These are phyloP conservation scores for Synchiropus splendidus DNA, from an alignment of 2,113 vertebrate species.

Conservation along the genomic window DNA sequence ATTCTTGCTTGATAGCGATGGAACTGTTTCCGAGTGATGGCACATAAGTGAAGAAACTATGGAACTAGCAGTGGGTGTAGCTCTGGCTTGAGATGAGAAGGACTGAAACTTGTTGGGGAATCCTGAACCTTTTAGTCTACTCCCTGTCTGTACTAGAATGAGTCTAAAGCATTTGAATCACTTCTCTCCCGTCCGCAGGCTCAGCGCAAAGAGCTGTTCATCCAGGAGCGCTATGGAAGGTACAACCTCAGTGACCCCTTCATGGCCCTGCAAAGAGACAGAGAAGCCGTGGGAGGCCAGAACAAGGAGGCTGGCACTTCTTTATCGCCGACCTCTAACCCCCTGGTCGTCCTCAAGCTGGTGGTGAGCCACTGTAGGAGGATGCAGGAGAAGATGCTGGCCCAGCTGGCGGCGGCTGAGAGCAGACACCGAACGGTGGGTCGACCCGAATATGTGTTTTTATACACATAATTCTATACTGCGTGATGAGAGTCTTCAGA, in stretches of 20 bases:
- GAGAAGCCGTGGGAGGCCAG: constrained; percentile 71
- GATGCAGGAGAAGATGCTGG: constrained; percentile 94
- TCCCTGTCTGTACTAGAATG: too few species aligned
- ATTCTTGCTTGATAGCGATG: too few species aligned
- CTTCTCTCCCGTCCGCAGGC: too few species aligned
- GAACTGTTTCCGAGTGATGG: too few species aligned
- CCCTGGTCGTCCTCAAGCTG: constrained; percentile 80
- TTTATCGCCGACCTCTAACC: constrained; percentile 73
- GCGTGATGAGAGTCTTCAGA: too few species aligned
- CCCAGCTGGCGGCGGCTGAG: constrained; percentile 87
- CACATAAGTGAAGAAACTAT: too few species aligned
- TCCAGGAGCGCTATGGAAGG: constrained; percentile 89
- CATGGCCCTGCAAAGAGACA: constrained; percentile 88
- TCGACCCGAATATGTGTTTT: constrained; percentile 1
- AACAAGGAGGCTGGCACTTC: constrained; percentile 54
- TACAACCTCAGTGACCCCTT: constrained; percentile 93
- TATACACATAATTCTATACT: too few species aligned
- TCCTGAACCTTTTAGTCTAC: too few species aligned
- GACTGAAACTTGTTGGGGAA: too few species aligned
- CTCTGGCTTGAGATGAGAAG: too few species aligned
- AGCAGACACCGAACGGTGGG: constrained; percentile 88
- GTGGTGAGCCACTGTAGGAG: constrained; percentile 93
- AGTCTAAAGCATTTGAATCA: too few species aligned
- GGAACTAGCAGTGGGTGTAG: too few species aligned
- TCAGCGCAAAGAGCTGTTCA: constrained; percentile 80